These are phyloP conservation scores for Tenthredo notha DNA, from an alignment of 2,888 invertebrate species.

Conservation along the genomic window DNA sequence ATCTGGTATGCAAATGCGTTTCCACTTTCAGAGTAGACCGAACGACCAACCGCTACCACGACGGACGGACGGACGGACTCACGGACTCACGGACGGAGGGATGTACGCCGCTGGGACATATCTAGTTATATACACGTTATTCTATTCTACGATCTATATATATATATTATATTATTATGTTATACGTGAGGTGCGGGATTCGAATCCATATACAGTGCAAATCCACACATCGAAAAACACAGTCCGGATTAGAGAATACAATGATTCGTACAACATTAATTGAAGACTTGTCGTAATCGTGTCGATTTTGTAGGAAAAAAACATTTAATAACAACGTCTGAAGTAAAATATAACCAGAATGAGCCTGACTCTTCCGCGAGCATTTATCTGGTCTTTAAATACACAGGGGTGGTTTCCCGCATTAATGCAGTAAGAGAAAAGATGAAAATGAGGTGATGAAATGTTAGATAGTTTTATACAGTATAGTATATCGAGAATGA, in stretches of 20 bases:
- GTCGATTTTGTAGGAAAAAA: background rate
- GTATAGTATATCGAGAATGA: background rate
- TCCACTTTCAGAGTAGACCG: constrained; percentile 29
- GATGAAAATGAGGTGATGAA: background rate
- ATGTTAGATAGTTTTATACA: background rate
- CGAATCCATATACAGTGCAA: background rate
- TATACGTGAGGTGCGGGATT: background rate
- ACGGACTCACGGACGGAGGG: no score
- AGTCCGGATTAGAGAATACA: background rate
- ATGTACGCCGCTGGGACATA: background rate
- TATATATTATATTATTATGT: background rate
- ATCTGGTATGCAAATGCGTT: constrained; percentile 46
- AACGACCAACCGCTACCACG: background rate
- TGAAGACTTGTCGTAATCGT: background rate
- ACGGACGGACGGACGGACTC: background rate
- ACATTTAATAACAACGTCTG: background rate
- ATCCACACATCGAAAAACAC: background rate
- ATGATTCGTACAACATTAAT: no score
- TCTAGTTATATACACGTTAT: background rate
- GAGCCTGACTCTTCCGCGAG: background rate
- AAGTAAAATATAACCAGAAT: no score
- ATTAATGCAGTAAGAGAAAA: background rate
- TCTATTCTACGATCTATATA: background rate
- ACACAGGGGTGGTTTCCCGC: background rate
- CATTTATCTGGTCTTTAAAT: no score